Percentiles rank a stretch among this genome's conserved stretches.
phyloP scores from a whole-genome alignment of 1,140 invertebrate species.

The Hestina assimilis region DNA sequence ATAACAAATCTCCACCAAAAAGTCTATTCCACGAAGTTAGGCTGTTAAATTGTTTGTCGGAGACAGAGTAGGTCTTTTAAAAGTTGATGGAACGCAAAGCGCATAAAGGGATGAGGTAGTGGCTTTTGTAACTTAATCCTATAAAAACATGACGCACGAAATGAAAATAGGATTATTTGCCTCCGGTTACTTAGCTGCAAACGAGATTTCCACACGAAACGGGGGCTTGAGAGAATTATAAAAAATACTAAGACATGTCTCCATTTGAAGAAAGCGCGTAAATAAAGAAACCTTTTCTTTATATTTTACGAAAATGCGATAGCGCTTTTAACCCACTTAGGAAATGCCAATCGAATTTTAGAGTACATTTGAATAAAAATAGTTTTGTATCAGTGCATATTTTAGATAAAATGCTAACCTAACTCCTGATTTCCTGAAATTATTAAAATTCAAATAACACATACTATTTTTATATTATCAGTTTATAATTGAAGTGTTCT shows the following conservation, averaged over 20 bases:
- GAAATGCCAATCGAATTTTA: too few species aligned
- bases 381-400: too few species aligned
- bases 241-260: slow-evolving; percentile 8
- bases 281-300: slow-evolving; percentile 1
- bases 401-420: too few species aligned
- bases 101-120: slow-evolving; percentile 36
- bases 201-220: slow-evolving; percentile 18
- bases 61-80: slow-evolving; percentile 62
- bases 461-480: too few species aligned
- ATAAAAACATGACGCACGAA: slow-evolving; percentile 33
- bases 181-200: slow-evolving; percentile 24
- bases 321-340: too few species aligned
- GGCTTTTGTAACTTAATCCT: slow-evolving; percentile 33
- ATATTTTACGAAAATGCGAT: too few species aligned
- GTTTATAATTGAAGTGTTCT: too few species aligned
- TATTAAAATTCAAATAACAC: too few species aligned
- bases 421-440: too few species aligned
- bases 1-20: slow-evolving; percentile 72
- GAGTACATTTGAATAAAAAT: too few species aligned
- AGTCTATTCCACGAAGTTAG: slow-evolving; percentile 67
- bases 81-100: slow-evolving; percentile 35
- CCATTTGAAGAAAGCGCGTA: not conserved
- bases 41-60: slow-evolving; percentile 71
- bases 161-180: slow-evolving; percentile 33
- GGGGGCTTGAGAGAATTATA: slow-evolving; percentile 17